Base-by-base conservation (phyloP, 2,113 vertebrate species). In the Lutjanus erythropterus region DNA sequence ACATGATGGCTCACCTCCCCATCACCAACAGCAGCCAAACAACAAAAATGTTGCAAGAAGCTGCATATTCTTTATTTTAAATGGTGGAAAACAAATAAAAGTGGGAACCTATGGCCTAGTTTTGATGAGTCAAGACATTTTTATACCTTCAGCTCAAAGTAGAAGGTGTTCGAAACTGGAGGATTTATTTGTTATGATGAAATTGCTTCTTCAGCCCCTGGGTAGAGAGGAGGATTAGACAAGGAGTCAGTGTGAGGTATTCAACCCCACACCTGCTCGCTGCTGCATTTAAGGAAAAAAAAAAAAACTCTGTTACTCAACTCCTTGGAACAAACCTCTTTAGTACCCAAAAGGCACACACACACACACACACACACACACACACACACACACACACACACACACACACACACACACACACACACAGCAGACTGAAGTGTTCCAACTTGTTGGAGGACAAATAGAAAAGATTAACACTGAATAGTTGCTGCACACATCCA, bases 391-490 rank as follows among this genome's bases (percentile, higher is more conserved):
- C 3, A 69, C 39, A 67, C 46, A 71, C 35, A 39, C 10, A 29
- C 31, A 73, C n/a, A 83, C 39, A 66, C 37, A 41, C n/a, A 62
- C 27, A 44, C 37, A 41, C 3, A 69, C 39, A 67, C 46, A 71
- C 35, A 39, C 10, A 29, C 31, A 73, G 12, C 37, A 39, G 18
- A 47, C 25, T 69, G 81, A 85, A 76, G 66, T 86, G 89, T 93
- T 88, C 75, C 60, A 89, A 88, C 91, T 87, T 89, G 91, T 89
- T 76, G 50, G 44, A 89, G 80, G 71, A 84, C 75, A 87, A 87
- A 86, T 46, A 78, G 71, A 78, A 62, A 83, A 85, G 70, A 91
- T 91, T 87, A 90, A 74, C 31, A 16, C 6, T 59, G 62, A 89
- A 86, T 70, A 69, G 77, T 44, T 74, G 33, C 68, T 53, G 19